phyloP scores from a whole-genome alignment of 1,140 invertebrate genomes.

The Heliconius hermathena region DNA sequence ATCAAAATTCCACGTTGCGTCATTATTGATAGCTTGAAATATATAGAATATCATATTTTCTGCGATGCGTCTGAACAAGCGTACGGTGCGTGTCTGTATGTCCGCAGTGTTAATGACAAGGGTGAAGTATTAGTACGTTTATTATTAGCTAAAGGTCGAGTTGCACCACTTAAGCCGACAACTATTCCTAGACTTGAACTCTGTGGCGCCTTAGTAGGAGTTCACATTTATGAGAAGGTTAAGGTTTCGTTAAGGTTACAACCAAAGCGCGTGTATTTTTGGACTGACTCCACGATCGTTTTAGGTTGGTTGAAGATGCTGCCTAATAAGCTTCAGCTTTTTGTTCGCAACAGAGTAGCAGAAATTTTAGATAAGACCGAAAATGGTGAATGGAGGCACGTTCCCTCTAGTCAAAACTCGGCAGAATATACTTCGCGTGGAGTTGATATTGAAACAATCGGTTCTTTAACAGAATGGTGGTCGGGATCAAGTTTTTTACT shows the following conservation, averaged over 20 bases:
- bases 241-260: constrained; percentile 12
- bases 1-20: too few relatives aligned
- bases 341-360: too few relatives aligned
- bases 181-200: constrained; percentile 41
- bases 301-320: too few relatives aligned
- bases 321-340: too few relatives aligned
- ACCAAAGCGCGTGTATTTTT: too few relatives aligned
- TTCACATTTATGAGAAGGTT: constrained; percentile 35
- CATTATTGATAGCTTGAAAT: too few relatives aligned
- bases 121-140: constrained; percentile 33
- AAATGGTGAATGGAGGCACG: too few relatives aligned
- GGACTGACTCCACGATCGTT: too few relatives aligned
- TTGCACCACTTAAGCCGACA: constrained; percentile 30
- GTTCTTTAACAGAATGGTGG: constrained; percentile 34
- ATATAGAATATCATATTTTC: constrained; percentile 52
- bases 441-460: constrained; percentile 14
- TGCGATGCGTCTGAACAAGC: constrained; percentile 57
- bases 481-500: constrained; percentile 30
- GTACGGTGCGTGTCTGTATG: constrained; percentile 60
- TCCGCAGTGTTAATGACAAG: constrained; percentile 41
- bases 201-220: constrained; percentile 35
- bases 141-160: constrained; percentile 35
- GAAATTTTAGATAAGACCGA: too few relatives aligned
- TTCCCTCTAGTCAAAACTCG: too few relatives aligned
- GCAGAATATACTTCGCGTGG: constrained; percentile 40